Evolutionary conservation across 2,797 vertebrate species (phyloP).

Genomic region (Paramormyrops hopkinsi): DNA sequence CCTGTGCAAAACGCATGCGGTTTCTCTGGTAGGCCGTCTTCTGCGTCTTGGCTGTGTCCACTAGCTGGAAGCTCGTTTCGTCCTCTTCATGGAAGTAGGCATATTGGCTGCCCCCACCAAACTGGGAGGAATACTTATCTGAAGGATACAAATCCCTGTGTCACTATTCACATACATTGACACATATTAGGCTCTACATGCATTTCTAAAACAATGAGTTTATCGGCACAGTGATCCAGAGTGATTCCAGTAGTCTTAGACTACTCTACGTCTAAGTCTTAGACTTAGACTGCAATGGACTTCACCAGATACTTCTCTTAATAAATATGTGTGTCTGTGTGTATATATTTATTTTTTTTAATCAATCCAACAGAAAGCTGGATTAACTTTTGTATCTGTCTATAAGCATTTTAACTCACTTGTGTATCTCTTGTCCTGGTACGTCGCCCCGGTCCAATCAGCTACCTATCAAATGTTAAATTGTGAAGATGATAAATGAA

Average conservation of each 20-base stretch:
- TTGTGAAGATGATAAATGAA: not conserved
- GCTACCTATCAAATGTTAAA: conserved; percentile 69
- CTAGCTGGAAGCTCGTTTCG: conserved; percentile 94
- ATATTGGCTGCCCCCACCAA: conserved; percentile 93
- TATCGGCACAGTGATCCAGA: not conserved
- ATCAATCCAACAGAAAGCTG: not conserved
- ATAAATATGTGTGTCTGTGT: no score
- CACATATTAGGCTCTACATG: not conserved
- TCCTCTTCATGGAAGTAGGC: conserved; percentile 98
- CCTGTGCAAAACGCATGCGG: conserved; percentile 96
- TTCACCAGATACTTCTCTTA: not conserved
- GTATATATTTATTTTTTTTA: no score
- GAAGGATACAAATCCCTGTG: not conserved
- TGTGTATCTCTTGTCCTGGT: conserved; percentile 98
- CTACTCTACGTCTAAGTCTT: not conserved
- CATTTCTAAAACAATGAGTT: not conserved
- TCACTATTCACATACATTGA: not conserved
- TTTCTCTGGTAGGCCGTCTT: conserved; percentile 98
- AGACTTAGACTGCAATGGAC: not conserved
- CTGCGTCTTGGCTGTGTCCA: conserved; percentile 92
- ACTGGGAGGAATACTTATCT: conserved; percentile 98
- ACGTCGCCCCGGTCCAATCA: conserved; percentile 97
- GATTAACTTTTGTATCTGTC: not conserved
- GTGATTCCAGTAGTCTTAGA: not conserved
- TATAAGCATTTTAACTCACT: conserved; percentile 63